Evolutionary conservation across 2,113 vertebrate species (phyloP), one percentile per base, ranked within the genome.

Genomic region (Bubo blakistoni): DNA sequence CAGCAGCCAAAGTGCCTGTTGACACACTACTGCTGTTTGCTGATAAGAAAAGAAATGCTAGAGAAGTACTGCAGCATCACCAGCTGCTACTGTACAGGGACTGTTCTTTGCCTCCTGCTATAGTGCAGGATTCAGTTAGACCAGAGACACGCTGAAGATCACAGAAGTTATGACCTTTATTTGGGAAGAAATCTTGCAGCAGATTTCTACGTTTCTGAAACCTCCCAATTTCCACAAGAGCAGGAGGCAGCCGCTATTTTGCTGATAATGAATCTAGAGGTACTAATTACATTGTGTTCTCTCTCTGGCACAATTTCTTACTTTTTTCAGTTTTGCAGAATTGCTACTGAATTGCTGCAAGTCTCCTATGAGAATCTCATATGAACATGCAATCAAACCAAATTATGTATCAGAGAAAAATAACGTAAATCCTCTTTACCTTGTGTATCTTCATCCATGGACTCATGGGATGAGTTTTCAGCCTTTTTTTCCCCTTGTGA

Each of bases 341-440:
- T 5, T 46, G 9, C 36, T 49, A 27, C 25, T 40, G 58, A 89
- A 78, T 12, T 62, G 30, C 20, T 76, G 57, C 62, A 77, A 54
- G 47, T 46, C 44, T 92, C 46, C 46, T 38, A 1, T 14, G 14
- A 42, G 13, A 81, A 13, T 29, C 47, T 63, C n/a, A 57, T 40
- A 44, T 6, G 65, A 87, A 44, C 6, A n/a, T 8, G 9, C 25
- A 83, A n/a, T 52, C 42, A 70, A 36, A 71, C 27, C 65, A 69
- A 81, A 55, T 44, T 79, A 72, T 11, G 8, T 61, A 32, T 13
- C 42, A 59, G 24, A 13, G 11, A 24, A 86, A 80, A 82, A 70
- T 29, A 66, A 92, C 92, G 70, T 36, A 90, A 86, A 49, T 62
- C 6, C 38, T 54, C 38, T 66, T 85, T 96, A 97, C 96, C 91